These are phyloP conservation scores for Drosophila simulans DNA, from an alignment of 1,140 invertebrate species.

Conservation along the genomic window DNA sequence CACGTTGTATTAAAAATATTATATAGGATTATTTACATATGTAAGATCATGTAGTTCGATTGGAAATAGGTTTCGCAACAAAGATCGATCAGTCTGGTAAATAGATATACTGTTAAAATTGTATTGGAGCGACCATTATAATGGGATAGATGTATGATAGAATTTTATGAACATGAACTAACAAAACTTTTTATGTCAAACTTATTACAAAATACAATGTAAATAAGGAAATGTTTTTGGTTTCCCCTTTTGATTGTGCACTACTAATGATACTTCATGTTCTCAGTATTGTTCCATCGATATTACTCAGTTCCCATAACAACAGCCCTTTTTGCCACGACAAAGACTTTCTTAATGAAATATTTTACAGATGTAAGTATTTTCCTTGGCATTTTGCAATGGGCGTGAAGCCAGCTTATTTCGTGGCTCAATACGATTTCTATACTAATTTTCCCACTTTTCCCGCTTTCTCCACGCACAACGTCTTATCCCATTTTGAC, in stretches of 20 bases:
- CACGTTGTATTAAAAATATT: constrained; percentile 6
- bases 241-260: not conserved
- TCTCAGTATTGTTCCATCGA: not conserved
- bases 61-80: not conserved
- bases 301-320: constrained; percentile 17
- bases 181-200: not conserved
- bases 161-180: not conserved
- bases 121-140: too few species aligned
- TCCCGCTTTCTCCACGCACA: constrained; percentile 33
- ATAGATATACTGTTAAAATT: not conserved
- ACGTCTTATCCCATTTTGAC: constrained; percentile 44
- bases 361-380: constrained; percentile 33
- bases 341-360: constrained; percentile 38
- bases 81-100: not conserved
- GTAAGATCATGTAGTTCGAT: constrained; percentile 9
- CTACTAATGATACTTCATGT: constrained; percentile 8
- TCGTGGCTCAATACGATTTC: constrained; percentile 47
- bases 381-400: constrained; percentile 20
- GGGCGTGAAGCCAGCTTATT: constrained; percentile 39
- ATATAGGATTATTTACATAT: constrained; percentile 23
- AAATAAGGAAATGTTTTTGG: not conserved
- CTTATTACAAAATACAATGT: too few species aligned
- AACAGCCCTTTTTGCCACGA: not conserved
- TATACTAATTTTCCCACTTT: constrained; percentile 54
- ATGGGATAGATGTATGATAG: too few species aligned